These are phyloP conservation scores for Invenusta paracnida DNA, from an alignment of 2,888 invertebrate species.

Conservation along the genomic window DNA sequence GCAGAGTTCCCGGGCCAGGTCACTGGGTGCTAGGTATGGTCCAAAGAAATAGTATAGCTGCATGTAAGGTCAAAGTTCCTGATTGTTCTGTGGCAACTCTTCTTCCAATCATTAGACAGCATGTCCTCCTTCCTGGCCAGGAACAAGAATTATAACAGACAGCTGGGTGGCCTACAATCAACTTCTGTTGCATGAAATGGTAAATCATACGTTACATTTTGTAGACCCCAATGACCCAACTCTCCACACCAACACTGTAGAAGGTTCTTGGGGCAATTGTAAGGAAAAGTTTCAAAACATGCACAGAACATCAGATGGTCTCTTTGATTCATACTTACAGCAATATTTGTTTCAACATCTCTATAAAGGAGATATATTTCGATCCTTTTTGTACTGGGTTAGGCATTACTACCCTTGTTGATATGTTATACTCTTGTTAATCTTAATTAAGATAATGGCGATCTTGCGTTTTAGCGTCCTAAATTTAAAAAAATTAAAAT, in stretches of 20 bases:
- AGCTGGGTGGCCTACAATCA: constrained; percentile 3
- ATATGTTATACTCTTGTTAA: too few relatives aligned
- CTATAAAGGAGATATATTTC: too few relatives aligned
- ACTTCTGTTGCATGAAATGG: neutral
- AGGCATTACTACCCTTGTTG: too few relatives aligned
- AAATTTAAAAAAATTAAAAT: too few relatives aligned
- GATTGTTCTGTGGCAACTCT: neutral
- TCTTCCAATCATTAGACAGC: constrained; percentile 15
- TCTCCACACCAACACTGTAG: constrained; percentile 4
- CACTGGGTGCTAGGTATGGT: constrained; percentile 33
- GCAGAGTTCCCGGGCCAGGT: neutral
- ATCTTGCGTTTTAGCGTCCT: neutral
- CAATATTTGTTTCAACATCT: too few relatives aligned
- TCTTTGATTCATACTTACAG: neutral
- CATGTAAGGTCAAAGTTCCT: neutral
- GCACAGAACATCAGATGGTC: neutral
- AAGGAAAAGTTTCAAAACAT: neutral
- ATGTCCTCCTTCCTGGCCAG: constrained; percentile 10
- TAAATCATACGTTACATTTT: constrained; percentile 4
- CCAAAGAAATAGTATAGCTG: neutral
- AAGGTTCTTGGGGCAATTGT: neutral
- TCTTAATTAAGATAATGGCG: neutral
- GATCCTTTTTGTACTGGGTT: too few relatives aligned
- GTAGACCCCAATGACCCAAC: neutral
- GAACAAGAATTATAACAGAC: constrained; percentile 6